These are phyloP conservation scores for Bombyx mori DNA, from an alignment of 1,140 invertebrate species.

Conservation along the genomic window DNA sequence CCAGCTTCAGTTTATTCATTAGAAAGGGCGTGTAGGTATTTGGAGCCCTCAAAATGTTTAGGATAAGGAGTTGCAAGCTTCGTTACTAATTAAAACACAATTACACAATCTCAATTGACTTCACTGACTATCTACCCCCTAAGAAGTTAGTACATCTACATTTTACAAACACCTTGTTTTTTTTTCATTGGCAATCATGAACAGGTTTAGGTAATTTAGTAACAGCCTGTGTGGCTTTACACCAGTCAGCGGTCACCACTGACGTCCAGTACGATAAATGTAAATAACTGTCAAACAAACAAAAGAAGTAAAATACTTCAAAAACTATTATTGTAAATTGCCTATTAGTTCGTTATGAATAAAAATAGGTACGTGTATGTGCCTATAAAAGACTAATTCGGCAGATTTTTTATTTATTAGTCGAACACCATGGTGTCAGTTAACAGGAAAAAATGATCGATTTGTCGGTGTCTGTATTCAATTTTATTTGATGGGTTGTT, in stretches of 20 bases:
- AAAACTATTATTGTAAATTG: slow-evolving; percentile 32
- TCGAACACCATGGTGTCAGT: slow-evolving; percentile 57
- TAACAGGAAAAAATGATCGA: slow-evolving; percentile 8
- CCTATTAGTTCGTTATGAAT: slow-evolving; percentile 11
- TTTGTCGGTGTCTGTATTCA: neutral
- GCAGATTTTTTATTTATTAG: slow-evolving; percentile 50
- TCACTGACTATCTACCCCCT: slow-evolving; percentile 48
- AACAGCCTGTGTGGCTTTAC: slow-evolving; percentile 25
- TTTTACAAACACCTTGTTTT: slow-evolving; percentile 39
- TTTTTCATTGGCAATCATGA: slow-evolving; percentile 21
- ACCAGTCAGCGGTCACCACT: slow-evolving; percentile 17
- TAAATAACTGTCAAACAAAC: neutral
- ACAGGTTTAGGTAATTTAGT: slow-evolving; percentile 20
- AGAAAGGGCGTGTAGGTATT: slow-evolving; percentile 53
- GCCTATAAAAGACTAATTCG: slow-evolving; percentile 64
- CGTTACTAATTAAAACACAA: slow-evolving; percentile 31
- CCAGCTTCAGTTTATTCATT: slow-evolving; percentile 48
- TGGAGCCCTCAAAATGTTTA: slow-evolving; percentile 32
- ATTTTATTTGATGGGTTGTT: neutral
- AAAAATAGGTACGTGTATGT: slow-evolving; percentile 27
- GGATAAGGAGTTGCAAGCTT: slow-evolving; percentile 21
- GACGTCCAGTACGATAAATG: too few species aligned
- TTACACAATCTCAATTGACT: slow-evolving; percentile 51
- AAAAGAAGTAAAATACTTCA: slow-evolving; percentile 33
- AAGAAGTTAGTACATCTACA: slow-evolving; percentile 52